phyloP scores from a whole-genome alignment of 2,113 vertebrate genomes.

The Ariopsis seemanni region DNA sequence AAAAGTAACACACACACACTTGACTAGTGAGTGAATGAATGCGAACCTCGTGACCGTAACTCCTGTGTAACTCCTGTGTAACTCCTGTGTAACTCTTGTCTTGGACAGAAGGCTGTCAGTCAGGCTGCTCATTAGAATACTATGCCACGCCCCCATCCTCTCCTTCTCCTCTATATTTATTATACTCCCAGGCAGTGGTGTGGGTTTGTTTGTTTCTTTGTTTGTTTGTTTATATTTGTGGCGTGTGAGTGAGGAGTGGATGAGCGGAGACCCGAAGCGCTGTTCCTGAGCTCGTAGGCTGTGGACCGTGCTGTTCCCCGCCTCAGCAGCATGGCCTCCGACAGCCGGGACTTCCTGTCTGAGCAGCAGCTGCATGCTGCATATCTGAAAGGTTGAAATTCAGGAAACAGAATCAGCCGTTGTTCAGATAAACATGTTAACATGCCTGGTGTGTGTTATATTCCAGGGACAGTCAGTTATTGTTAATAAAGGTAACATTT shows the following conservation, averaged over 20 bases:
- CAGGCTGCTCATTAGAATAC: neutral
- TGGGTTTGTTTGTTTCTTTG: too few relatives aligned
- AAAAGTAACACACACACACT: neutral
- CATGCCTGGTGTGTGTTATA: neutral
- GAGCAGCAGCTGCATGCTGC: conserved; percentile 71
- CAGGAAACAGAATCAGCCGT: neutral
- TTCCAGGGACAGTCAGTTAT: too few relatives aligned
- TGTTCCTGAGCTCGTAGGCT: conserved; percentile 77
- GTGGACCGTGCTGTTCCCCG: conserved; percentile 76
- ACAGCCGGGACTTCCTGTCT: conserved; percentile 69
- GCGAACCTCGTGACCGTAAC: too few relatives aligned
- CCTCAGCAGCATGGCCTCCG: conserved; percentile 63
- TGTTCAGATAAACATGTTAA: neutral
- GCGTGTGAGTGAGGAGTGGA: conserved; percentile 70
- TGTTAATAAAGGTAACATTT: too few relatives aligned
- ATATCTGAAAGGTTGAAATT: conserved; percentile 61
- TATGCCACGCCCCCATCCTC: neutral
- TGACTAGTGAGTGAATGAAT: too few relatives aligned
- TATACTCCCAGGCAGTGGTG: neutral
- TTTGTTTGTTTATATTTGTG: conserved; percentile 40
- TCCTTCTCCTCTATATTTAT: neutral
- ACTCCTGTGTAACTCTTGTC: neutral
- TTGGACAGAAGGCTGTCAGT: neutral
- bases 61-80: too few relatives aligned
- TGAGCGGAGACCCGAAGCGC: conserved; percentile 71